Percentiles rank a stretch among this genome's conserved stretches.
Evolutionary conservation across 2,797 vertebrate genomes (phyloP).

Genomic region (Meriones psammophilus): DNA sequence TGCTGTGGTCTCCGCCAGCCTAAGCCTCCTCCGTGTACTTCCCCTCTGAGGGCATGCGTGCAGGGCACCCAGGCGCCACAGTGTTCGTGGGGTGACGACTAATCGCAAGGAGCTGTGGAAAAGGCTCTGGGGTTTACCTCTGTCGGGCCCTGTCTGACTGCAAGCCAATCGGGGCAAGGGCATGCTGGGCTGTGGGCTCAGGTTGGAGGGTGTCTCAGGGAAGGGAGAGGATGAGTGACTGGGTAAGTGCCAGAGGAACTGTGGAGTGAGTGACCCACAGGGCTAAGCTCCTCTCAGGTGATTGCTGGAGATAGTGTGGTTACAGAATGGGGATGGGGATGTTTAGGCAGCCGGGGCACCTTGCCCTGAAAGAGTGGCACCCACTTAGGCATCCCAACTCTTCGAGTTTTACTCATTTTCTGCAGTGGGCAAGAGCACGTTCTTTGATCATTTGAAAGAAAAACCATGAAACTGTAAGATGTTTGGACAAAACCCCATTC

Average conservation of each 20-base stretch:
- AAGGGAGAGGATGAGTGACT: background rate
- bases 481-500: background rate
- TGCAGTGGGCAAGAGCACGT: background rate
- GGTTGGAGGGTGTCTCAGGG: background rate
- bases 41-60: background rate
- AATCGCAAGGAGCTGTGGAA: background rate
- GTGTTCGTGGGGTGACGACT: background rate
- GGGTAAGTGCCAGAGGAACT: too few relatives aligned
- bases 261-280: background rate
- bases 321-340: fast-evolving
- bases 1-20: background rate
- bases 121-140: background rate
- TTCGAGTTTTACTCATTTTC: background rate
- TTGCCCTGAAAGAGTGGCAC: too few relatives aligned
- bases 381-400: background rate
- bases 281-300: background rate
- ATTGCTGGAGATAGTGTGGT: background rate
- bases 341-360: background rate
- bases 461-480: conserved; percentile 21
- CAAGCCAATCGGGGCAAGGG: background rate
- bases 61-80: background rate
- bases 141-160: background rate
- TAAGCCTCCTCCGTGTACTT: background rate
- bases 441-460: conserved; percentile 6
- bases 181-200: too few relatives aligned